phyloP scores from a whole-genome alignment of 2,888 invertebrate genomes.

The Thumatha senex region DNA sequence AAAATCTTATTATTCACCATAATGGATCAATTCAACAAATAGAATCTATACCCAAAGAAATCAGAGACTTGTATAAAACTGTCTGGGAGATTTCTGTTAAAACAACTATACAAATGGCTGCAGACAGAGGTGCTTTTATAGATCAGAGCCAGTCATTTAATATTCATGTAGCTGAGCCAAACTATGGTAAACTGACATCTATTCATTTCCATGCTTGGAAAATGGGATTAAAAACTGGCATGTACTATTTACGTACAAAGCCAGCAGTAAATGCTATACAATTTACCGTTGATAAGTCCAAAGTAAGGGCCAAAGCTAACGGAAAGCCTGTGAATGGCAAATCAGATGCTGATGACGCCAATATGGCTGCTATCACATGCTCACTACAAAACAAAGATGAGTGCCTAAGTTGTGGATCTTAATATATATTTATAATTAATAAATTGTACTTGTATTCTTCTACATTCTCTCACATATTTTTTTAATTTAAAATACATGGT shows the following conservation, averaged over 20 bases:
- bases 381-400: slow-evolving; percentile 94
- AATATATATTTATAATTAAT: slow-evolving; percentile 39
- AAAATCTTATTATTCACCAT: slow-evolving; percentile 94
- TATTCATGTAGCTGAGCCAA: slow-evolving; percentile 97
- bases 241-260: slow-evolving; percentile 99
- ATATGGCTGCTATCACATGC: slow-evolving; percentile 91
- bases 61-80: slow-evolving; percentile 96
- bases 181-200: slow-evolving; percentile 96
- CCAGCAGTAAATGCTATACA: slow-evolving; percentile 98
- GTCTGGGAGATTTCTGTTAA: slow-evolving; percentile 99
- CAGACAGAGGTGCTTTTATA: slow-evolving; percentile 98
- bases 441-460: too few species aligned
- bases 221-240: slow-evolving; percentile 98
- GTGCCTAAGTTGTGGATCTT: slow-evolving; percentile 94
- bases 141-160: slow-evolving; percentile 99
- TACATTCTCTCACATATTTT: too few species aligned
- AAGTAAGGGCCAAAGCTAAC: slow-evolving; percentile 49
- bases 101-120: slow-evolving; percentile 97
- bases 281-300: slow-evolving; percentile 96
- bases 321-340: slow-evolving; percentile 44
- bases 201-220: slow-evolving; percentile 99
- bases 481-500: too few species aligned
- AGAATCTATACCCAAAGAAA: slow-evolving; percentile 91
- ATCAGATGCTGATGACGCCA: slow-evolving; percentile 64
- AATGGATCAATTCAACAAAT: slow-evolving; percentile 97